Evolutionary conservation across 2,888 invertebrate species (phyloP).

Genomic region (Dicyrtomina minuta): DNA sequence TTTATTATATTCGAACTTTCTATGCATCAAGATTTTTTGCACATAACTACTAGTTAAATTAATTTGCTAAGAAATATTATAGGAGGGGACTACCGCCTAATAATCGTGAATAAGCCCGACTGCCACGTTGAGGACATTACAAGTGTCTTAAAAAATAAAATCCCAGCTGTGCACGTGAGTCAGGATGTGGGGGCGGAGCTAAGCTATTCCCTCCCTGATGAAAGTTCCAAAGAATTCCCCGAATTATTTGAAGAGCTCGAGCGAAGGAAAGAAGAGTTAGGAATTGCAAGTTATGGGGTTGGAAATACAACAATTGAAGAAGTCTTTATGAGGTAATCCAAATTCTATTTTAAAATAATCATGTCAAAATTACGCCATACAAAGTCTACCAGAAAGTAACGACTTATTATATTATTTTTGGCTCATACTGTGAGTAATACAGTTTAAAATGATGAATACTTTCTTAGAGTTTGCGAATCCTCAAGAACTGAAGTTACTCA

Average conservation of each 20-base stretch:
- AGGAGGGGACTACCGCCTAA: conserved; percentile 74
- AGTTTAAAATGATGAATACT: no score
- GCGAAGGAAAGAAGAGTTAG: conserved; percentile 61
- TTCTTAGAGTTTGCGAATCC: no score
- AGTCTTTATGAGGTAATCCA: conserved; percentile 69
- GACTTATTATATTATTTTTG: no score
- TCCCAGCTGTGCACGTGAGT: conserved; percentile 67
- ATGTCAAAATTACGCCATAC: no score
- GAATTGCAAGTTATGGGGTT: conserved; percentile 76
- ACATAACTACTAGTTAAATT: no score
- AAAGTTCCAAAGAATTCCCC: conserved; percentile 66
- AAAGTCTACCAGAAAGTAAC: no score
- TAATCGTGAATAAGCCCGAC: conserved; percentile 64
- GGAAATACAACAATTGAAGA: conserved; percentile 87
- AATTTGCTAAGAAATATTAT: not conserved
- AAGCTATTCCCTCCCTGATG: conserved; percentile 68
- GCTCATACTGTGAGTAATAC: no score
- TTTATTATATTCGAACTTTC: no score
- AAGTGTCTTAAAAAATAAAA: conserved; percentile 64
- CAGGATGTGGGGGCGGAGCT: conserved; percentile 76
- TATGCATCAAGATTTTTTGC: no score
- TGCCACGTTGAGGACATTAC: conserved; percentile 61
- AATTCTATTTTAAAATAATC: no score
- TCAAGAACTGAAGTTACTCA: no score
- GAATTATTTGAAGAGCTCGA: conserved; percentile 70